phyloP scores from a whole-genome alignment of 2,797 vertebrate species.

The Heliangelus exortis region DNA sequence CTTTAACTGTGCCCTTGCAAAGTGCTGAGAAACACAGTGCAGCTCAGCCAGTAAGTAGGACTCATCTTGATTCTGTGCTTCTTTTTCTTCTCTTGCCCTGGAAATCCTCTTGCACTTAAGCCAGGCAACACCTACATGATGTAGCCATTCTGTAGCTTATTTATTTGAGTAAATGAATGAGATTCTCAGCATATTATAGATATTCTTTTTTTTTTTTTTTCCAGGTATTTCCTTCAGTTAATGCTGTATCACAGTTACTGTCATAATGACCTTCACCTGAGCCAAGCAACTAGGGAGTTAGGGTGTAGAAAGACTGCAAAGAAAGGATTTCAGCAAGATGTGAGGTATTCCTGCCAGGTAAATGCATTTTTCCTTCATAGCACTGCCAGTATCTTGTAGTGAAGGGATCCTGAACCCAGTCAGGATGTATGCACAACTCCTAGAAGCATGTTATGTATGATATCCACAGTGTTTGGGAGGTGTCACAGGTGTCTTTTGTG shows the following conservation, averaged over 20 bases:
- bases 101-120: neutral
- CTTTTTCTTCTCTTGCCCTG: neutral
- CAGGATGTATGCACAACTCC: neutral
- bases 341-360: neutral
- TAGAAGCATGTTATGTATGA: neutral
- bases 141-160: neutral
- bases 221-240: neutral
- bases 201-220: neutral
- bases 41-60: neutral
- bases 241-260: neutral
- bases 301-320: neutral
- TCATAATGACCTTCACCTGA: neutral
- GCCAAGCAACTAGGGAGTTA: neutral
- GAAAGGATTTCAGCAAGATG: neutral
- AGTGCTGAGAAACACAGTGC: neutral
- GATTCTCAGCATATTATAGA: neutral
- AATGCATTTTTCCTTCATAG: neutral
- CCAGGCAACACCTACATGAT: neutral
- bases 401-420: neutral
- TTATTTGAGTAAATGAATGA: neutral
- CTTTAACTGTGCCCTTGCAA: neutral
- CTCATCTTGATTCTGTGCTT: neutral
- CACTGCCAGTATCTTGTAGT: neutral
- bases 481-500: neutral
- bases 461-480: neutral